These are phyloP conservation scores for Zeugodacus cucurbitae DNA, from an alignment of 1,140 invertebrate species.

Conservation along the genomic window DNA sequence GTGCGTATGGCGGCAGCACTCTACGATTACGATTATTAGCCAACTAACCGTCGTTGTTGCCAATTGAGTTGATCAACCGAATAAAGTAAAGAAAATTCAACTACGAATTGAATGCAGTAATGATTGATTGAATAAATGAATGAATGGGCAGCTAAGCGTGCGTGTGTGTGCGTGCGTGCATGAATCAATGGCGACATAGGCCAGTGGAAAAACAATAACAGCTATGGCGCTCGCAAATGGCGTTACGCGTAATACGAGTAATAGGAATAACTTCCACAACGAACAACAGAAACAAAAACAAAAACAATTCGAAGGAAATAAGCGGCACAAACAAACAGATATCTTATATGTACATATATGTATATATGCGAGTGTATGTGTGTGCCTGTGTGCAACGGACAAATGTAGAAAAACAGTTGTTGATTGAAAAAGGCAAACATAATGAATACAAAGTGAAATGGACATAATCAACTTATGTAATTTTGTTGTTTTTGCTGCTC, in stretches of 20 bases:
- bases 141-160: not conserved
- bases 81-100: slow-evolving; percentile 7
- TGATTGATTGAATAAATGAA: not conserved
- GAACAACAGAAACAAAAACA: not conserved
- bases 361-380: not conserved
- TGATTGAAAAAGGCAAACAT: slow-evolving; percentile 27
- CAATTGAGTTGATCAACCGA: slow-evolving; percentile 12
- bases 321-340: not conserved
- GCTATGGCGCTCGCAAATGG: not conserved
- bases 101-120: not conserved
- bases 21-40: not conserved
- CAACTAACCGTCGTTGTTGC: not conserved
- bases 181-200: not conserved
- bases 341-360: no score
- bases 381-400: not conserved
- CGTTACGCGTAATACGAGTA: not conserved
- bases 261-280: slow-evolving; percentile 16
- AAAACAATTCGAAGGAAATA: not conserved
- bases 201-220: not conserved
- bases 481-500: slow-evolving; percentile 11
- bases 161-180: not conserved
- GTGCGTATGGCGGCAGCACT: not conserved
- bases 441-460: slow-evolving; percentile 27
- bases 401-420: not conserved
- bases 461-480: slow-evolving; percentile 22